A percentile compares a stretch with the other conserved stretches of the same genome.
These are phyloP conservation scores for Sinosuthora webbiana DNA, from an alignment of 2,113 vertebrate species.

Conservation along the genomic window DNA sequence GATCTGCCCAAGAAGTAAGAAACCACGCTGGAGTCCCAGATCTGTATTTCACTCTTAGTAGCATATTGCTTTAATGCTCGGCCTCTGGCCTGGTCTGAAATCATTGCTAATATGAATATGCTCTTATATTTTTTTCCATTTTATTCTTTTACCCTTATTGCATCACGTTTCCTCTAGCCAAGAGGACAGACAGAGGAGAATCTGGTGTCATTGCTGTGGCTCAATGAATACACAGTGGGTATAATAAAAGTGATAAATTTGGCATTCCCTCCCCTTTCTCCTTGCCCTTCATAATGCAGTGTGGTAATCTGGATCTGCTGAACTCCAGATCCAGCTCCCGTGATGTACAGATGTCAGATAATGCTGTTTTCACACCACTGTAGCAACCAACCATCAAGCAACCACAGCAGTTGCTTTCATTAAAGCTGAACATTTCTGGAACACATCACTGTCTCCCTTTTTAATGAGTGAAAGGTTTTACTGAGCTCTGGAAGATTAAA, in stretches of 20 bases:
- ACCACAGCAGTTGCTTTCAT: constrained; percentile 26
- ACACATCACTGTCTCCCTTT: constrained; percentile 40
- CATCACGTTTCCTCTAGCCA: constrained; percentile 73
- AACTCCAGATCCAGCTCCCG: constrained; percentile 31
- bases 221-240: constrained; percentile 77
- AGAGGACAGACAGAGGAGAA: constrained; percentile 74
- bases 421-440: constrained; percentile 37
- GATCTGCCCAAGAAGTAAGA: constrained; percentile 14
- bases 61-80: constrained; percentile 16
- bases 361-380: neutral
- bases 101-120: constrained; percentile 58
- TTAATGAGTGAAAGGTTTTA: constrained; percentile 8
- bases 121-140: constrained; percentile 56
- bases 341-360: constrained; percentile 21
- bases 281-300: constrained; percentile 42
- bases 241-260: constrained; percentile 59
- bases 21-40: constrained; percentile 65
- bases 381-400: constrained; percentile 9
- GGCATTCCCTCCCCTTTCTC: constrained; percentile 55
- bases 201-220: constrained; percentile 72
- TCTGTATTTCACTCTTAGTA: constrained; percentile 39
- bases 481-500: neutral
- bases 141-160: constrained; percentile 59
- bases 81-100: constrained; percentile 43
- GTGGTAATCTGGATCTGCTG: constrained; percentile 45